phyloP scores from a whole-genome alignment of 2,888 invertebrate species.

The Tachina lurida region DNA sequence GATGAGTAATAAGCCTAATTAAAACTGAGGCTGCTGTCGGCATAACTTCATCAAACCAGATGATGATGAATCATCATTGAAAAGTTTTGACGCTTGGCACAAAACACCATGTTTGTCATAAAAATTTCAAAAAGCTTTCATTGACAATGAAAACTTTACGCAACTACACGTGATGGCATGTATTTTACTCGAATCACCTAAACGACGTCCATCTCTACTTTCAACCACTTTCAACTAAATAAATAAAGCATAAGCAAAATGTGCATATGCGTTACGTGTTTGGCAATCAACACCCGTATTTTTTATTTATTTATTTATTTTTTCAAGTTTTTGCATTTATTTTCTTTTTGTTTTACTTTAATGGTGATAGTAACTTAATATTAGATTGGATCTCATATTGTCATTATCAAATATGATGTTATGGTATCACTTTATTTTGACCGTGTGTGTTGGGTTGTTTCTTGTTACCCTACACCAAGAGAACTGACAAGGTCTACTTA shows the following conservation, averaged over 20 bases:
- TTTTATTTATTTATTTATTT: constrained; percentile 41
- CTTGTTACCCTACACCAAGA: not conserved
- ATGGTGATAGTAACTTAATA: constrained; percentile 46
- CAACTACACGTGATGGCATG: too few relatives aligned
- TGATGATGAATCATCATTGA: too few relatives aligned
- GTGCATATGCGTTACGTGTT: constrained; percentile 58
- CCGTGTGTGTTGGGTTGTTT: constrained; percentile 29
- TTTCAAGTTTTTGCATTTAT: not conserved
- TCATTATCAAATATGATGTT: constrained; percentile 44
- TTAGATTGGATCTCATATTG: constrained; percentile 35
- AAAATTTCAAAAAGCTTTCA: too few relatives aligned
- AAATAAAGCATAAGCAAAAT: constrained; percentile 13
- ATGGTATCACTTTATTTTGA: constrained; percentile 16
- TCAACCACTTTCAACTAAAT: constrained; percentile 1
- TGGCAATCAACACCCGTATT: constrained; percentile 52
- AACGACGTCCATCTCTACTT: not conserved
- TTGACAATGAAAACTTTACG: too few relatives aligned
- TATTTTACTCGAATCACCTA: too few relatives aligned
- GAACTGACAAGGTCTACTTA: too few relatives aligned
- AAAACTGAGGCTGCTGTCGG: too few relatives aligned
- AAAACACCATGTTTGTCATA: too few relatives aligned
- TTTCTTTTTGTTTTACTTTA: constrained; percentile 10
- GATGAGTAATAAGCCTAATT: not conserved
- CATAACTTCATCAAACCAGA: too few relatives aligned
- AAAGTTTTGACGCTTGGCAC: too few relatives aligned